Evolutionary conservation across 92 coral and sea anemone genomes (phyloP).

Genomic region (Umimayanthus kanabou): DNA sequence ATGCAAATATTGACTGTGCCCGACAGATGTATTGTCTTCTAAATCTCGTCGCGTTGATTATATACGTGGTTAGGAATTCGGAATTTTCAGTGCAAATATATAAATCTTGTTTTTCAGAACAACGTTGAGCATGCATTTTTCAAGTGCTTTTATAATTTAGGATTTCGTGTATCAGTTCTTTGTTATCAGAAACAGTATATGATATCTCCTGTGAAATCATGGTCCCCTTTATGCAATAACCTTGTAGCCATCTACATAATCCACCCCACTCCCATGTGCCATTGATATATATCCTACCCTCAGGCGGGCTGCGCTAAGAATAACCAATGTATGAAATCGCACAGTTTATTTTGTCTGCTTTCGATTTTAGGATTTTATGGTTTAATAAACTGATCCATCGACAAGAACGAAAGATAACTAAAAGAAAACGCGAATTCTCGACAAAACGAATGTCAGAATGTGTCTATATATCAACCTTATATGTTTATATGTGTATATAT

Average conservation of each 20-base stretch:
- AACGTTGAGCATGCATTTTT: no score
- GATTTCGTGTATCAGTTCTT: neutral
- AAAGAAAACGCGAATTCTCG: neutral
- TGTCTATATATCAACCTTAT: no score
- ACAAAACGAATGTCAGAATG: neutral
- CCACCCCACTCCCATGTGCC: neutral
- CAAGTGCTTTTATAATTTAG: neutral
- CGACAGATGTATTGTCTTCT: constrained; percentile 5
- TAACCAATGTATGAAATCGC: neutral
- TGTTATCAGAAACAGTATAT: neutral
- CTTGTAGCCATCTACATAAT: neutral
- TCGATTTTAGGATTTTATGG: neutral
- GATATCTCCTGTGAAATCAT: neutral
- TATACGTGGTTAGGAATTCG: neutral
- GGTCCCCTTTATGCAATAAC: neutral
- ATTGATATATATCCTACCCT: neutral
- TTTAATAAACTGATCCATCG: no score
- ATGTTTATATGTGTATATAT: neutral
- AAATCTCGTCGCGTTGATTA: neutral
- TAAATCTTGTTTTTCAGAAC: neutral
- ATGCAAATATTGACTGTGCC: constrained; percentile 18
- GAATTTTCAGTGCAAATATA: neutral
- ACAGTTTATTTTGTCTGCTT: neutral
- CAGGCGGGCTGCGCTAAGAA: neutral
- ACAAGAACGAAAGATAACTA: no score